Percentiles rank a stretch among this genome's conserved stretches.
These are phyloP conservation scores for Tipula helvola DNA, from an alignment of 2,888 invertebrate genomes.

Conservation along the genomic window DNA sequence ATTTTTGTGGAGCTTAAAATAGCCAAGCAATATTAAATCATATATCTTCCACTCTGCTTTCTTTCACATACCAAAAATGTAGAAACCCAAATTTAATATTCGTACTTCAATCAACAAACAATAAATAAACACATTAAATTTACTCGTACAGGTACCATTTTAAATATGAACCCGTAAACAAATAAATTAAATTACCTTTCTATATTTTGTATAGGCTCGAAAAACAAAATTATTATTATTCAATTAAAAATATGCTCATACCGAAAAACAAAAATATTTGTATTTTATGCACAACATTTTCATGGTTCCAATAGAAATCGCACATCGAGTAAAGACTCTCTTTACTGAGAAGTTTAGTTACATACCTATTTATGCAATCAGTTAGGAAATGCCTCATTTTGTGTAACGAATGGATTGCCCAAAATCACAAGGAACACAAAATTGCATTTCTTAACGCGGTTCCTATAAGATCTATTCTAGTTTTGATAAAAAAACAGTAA, in stretches of 20 bases:
- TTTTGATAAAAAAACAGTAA: too few species aligned
- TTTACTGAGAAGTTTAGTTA: too few species aligned
- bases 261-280: not conserved
- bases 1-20: not conserved
- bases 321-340: not conserved
- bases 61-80: not conserved
- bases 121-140: not conserved
- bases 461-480: too few species aligned
- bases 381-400: too few species aligned
- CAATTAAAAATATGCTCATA: not conserved
- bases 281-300: not conserved
- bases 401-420: too few species aligned
- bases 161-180: not conserved
- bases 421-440: too few species aligned
- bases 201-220: not conserved
- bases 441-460: too few species aligned
- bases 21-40: not conserved
- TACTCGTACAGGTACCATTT: not conserved
- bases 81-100: not conserved
- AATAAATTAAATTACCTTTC: not conserved
- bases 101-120: not conserved
- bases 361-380: too few species aligned
- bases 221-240: not conserved
- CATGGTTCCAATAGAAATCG: not conserved
- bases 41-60: not conserved